Evolutionary conservation across 2,797 vertebrate genomes (phyloP), one percentile per base, ranked within the genome.

Genomic region (Diplodus puntazzo): DNA sequence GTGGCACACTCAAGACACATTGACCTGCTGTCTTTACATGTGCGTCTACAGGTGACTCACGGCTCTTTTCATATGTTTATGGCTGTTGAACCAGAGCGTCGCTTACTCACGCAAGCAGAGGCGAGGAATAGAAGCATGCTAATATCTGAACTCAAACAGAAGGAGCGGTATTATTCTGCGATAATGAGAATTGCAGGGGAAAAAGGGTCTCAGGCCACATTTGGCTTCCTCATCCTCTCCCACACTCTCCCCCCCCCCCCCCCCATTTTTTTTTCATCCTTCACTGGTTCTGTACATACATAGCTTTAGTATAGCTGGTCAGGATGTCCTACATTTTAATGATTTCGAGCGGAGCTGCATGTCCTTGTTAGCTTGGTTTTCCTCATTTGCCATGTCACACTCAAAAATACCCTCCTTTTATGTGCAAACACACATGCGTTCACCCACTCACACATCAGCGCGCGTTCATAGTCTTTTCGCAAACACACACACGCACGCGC

Each of bases 331-430:
- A 93, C 91, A 93, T 96, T 96, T 95, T 96, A 96, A 96, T 95
- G 95, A 96, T 94, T 92, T 87, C 81, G 80, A 90, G 88, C 87
- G 83, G 88, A 92, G 87, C 93, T 92, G 83, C 81, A 54, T 82
- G 85, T 92, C 93, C 95, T 96, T 95, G 95, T 96, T 96, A 96
- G 93, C 89, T 88, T 87, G 86, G 89, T 92, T 94, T 94, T 91
- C 90, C 93, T 95, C 94, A 95, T 95, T 95, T 95, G 89, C 94
- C 91, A 73, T 94, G 94, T 95, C 93, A 92, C 92, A 91, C 91
- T 94, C 88, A 94, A 93, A 95, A 94, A 94, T 91, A 93, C 79
- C 80, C 82, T 54, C 89, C 90, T 94, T 94, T 92, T 89, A 93
- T 92, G 82, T 91, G 90, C 88, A 87, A 91, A 89, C 87, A 86